Evolutionary conservation across 1,140 invertebrate species (phyloP), one percentile per base, ranked within the genome.

Genomic region (Drosophila oshimai): DNA sequence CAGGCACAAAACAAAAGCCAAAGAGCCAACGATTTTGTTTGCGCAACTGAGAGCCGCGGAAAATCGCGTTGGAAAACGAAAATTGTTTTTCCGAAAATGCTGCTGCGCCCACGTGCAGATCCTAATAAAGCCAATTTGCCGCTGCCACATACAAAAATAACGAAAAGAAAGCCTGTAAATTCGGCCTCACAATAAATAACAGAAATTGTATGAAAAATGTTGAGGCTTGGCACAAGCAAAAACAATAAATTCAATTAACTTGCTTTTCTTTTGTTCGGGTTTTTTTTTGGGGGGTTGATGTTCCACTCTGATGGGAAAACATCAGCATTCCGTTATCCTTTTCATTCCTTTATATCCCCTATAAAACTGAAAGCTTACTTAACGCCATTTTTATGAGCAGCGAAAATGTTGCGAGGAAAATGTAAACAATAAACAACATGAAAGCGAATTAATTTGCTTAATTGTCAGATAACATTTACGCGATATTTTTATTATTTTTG

Each of bases 201-300:
- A 20, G n/a, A 42, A 36, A 60, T 45, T 62, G 28, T 28, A 41
- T 62, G 54, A 61, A 54, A 68, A 33, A 44, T 46, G 58, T 51
- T n/a, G 55, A 67, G 20, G 37, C 26, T 45, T 49, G 50, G 50
- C 61, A 34, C 31, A 50, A 41, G 51, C 33, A 41, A 41, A 62
- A 73, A 73, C 68, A 72, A 73, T 73, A 73, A 73, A 73, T 73
- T 73, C 70, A 73, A 73, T 73, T 73, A 73, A 73, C 69, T 73
- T 73, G 31, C 47, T n/a, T 26, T 22, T 1, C 37, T 31, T 26
- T 41, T 41, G 45, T 53, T 42, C 15, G n/a, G n/a, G n/a, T 39
- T n/a, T 47, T 17, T 17, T 42, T 71, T 62, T 41, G 26, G 17
- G 7, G 26, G 18, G 15, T 28, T 24, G 57, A 22, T 36, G 29